phyloP scores from a whole-genome alignment of 2,113 vertebrate genomes.

The Anser brachyrhynchus region DNA sequence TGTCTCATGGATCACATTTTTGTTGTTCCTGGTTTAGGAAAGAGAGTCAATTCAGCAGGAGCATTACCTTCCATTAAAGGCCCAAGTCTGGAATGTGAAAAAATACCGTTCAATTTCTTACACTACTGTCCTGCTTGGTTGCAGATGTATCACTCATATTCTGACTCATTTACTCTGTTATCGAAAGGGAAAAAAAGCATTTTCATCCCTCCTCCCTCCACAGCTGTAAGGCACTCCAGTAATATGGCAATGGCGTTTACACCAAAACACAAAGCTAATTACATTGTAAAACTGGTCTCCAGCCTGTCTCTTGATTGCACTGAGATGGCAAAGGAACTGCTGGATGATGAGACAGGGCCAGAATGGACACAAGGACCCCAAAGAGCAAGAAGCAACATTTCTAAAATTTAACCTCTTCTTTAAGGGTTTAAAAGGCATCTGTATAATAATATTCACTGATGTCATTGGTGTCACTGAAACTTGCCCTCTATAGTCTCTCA shows the following conservation, averaged over 20 bases:
- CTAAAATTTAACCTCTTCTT: not conserved
- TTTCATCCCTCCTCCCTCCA: not conserved
- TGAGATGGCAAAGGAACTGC: not conserved
- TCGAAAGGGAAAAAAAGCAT: not conserved
- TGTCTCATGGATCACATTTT: not conserved
- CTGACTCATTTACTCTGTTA: not conserved
- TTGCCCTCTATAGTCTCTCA: accelerated
- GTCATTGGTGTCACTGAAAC: not conserved
- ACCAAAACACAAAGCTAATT: not conserved
- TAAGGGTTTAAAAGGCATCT: not conserved
- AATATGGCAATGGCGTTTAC: not conserved
- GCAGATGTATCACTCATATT: not conserved
- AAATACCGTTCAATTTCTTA: accelerated
- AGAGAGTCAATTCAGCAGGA: not conserved
- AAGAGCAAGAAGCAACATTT: not conserved
- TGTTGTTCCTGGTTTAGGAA: not conserved
- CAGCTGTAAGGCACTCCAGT: not conserved
- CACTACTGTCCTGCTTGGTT: not conserved
- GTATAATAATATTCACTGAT: not conserved
- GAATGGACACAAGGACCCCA: not conserved
- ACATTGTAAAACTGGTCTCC: not conserved
- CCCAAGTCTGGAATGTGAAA: accelerated
- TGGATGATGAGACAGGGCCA: not conserved
- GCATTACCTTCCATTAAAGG: not conserved
- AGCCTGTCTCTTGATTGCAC: not conserved